phyloP scores from a whole-genome alignment of 2,888 invertebrate genomes.

The Timandra comae region DNA sequence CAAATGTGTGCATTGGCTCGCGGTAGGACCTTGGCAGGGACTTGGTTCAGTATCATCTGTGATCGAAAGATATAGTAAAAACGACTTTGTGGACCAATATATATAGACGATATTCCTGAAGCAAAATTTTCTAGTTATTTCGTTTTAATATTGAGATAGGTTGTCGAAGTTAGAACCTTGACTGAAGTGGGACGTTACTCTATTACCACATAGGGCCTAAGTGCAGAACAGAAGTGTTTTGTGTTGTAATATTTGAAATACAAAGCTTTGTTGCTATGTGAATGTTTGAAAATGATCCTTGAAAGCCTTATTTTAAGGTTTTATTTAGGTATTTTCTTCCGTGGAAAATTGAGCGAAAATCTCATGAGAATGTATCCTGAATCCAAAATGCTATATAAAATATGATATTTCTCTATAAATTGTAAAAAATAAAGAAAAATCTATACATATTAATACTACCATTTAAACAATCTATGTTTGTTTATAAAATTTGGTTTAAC shows the following conservation, averaged over 20 bases:
- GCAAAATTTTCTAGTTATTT: conserved; percentile 17
- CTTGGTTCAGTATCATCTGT: conserved; percentile 60
- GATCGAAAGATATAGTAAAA: conserved; percentile 16
- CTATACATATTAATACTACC: too few relatives aligned
- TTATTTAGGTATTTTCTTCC: too few relatives aligned
- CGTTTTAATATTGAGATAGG: conserved; percentile 23
- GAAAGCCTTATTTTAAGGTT: too few relatives aligned
- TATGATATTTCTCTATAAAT: too few relatives aligned
- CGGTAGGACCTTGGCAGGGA: conserved; percentile 57
- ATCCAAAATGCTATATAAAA: too few relatives aligned
- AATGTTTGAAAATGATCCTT: too few relatives aligned
- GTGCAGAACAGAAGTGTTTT: conserved; percentile 58
- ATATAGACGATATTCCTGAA: conserved; percentile 20
- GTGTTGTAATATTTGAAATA: conserved; percentile 46
- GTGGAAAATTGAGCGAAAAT: too few relatives aligned
- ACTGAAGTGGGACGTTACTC: conserved; percentile 65
- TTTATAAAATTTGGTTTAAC: too few relatives aligned
- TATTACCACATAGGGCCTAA: conserved; percentile 68
- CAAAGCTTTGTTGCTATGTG: conserved; percentile 41
- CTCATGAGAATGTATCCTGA: too few relatives aligned
- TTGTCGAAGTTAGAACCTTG: conserved; percentile 63
- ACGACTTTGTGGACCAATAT: conserved; percentile 4
- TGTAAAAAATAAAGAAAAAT: too few relatives aligned
- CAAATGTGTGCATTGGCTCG: conserved; percentile 56
- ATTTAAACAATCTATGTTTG: too few relatives aligned